Conservation (phyloP, 2,113 vertebrate species). For the Ginglymostoma cirratum region DNA sequence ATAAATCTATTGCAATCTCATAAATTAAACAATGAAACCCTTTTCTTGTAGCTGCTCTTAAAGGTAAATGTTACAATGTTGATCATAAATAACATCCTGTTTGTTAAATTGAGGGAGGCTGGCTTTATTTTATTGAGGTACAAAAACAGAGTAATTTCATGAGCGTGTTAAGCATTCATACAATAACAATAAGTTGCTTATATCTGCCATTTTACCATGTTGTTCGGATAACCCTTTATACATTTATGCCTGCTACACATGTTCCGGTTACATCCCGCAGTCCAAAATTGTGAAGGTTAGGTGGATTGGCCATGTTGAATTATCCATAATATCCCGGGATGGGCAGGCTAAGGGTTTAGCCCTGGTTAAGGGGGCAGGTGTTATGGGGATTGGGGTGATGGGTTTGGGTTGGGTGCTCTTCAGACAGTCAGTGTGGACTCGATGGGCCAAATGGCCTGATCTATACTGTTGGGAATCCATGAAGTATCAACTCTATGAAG, state of each 20-base stretch:
- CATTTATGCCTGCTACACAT: background rate
- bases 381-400: too few species aligned
- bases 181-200: background rate
- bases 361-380: too few species aligned
- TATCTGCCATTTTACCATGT: background rate
- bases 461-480: too few species aligned
- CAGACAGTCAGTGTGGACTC: too few species aligned
- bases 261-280: too few species aligned
- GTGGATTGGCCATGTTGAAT: too few species aligned
- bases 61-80: background rate
- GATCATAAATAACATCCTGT: background rate
- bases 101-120: background rate
- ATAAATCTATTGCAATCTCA: background rate
- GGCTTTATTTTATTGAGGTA: background rate
- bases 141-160: background rate
- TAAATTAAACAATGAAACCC: background rate
- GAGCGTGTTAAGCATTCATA: background rate
- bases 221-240: background rate
- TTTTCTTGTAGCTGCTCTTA: background rate
- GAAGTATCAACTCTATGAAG: too few species aligned
- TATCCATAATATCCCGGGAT: too few species aligned
- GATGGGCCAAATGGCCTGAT: too few species aligned
- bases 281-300: too few species aligned
- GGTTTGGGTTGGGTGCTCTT: too few species aligned
- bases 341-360: too few species aligned